phyloP scores from a whole-genome alignment of 2,888 invertebrate genomes.

The Drosophila koepferae region DNA sequence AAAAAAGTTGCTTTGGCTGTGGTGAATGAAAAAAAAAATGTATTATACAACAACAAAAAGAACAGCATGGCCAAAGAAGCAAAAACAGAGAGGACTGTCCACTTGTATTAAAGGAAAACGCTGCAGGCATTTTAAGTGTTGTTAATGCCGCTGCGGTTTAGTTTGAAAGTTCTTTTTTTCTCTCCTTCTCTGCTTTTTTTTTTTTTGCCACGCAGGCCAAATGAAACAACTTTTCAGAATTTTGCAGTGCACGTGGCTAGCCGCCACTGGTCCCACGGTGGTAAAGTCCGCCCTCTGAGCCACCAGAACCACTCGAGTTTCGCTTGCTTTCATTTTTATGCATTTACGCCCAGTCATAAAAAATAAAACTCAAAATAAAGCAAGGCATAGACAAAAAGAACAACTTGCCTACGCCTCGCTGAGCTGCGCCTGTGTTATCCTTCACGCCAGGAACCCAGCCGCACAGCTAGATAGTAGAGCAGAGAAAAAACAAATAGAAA shows the following conservation, averaged over 20 bases:
- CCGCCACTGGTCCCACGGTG: constrained; percentile 51
- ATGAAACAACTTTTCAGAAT: constrained; percentile 74
- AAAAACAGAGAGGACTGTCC: constrained; percentile 63
- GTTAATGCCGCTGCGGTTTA: constrained; percentile 73
- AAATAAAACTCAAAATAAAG: constrained; percentile 55
- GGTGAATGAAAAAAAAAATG: neutral
- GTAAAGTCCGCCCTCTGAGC: constrained; percentile 1
- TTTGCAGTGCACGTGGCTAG: constrained; percentile 61
- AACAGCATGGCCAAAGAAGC: constrained; percentile 29
- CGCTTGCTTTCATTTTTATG: constrained; percentile 61
- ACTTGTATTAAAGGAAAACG: constrained; percentile 77
- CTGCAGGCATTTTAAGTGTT: constrained; percentile 79
- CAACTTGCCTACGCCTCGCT: constrained; percentile 59
- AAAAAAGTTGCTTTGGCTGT: constrained; percentile 48
- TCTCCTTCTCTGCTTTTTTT: neutral
- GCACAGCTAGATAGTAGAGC: constrained; percentile 15
- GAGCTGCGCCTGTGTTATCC: constrained; percentile 51
- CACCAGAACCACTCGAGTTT: constrained; percentile 16
- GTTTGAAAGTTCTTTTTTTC: constrained; percentile 57
- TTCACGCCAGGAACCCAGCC: constrained; percentile 32
- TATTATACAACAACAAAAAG: constrained; percentile 1
- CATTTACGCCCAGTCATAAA: constrained; percentile 68
- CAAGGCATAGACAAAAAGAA: constrained; percentile 46
- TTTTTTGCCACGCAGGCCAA: constrained; percentile 53
- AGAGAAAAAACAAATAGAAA: neutral